Conservation (phyloP, 35 echinoderm and acorn worm genomes). For the Ptychodera flava region DNA sequence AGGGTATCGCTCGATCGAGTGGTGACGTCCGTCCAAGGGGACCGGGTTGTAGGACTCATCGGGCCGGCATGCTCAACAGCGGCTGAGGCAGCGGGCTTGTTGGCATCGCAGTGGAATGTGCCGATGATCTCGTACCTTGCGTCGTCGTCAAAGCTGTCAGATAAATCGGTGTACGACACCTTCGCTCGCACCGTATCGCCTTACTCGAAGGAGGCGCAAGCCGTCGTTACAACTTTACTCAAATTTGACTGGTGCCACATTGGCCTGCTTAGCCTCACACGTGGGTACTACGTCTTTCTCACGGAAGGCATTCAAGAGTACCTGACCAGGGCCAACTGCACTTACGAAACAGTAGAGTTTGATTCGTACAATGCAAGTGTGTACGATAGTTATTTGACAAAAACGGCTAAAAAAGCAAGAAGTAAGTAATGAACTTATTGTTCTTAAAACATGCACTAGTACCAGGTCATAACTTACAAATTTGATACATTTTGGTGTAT, state of each 20-base stretch:
- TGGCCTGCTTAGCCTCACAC: background rate
- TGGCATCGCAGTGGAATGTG: background rate
- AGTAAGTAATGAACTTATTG: too few species aligned
- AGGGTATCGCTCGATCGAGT: background rate
- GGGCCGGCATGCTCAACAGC: background rate
- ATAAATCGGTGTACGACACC: background rate
- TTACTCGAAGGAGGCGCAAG: background rate
- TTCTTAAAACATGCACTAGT: too few species aligned
- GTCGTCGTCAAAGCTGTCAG: background rate
- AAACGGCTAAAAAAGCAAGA: background rate
- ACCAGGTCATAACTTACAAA: too few species aligned
- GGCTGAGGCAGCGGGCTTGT: background rate
- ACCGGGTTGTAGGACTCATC: background rate
- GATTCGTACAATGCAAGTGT: background rate
- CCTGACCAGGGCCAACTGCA: background rate
- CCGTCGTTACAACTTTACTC: background rate
- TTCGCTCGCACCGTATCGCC: background rate
- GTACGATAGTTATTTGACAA: background rate
- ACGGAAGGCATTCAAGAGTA: background rate
- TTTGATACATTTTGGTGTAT: too few species aligned
- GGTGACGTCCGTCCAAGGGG: background rate
- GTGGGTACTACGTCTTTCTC: background rate
- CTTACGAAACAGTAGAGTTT: background rate
- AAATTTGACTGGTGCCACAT: background rate
- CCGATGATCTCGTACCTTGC: background rate